Evolutionary conservation across 2,113 vertebrate species (phyloP), one percentile per base, ranked within the genome.

Genomic region (Ia io): DNA sequence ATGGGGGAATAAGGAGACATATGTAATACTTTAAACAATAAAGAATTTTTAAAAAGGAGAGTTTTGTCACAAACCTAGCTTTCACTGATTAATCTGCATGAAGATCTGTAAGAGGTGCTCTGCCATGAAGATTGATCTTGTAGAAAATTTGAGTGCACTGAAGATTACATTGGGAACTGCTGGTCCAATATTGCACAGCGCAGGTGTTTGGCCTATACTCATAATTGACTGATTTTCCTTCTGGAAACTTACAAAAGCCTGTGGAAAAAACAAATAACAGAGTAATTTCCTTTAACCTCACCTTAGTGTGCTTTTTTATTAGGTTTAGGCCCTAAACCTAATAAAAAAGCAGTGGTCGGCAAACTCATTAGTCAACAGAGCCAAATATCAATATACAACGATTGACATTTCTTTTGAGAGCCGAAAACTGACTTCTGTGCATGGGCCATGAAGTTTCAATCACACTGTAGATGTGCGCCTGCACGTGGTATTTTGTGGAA

Each of bases 151-250:
- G 44, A 88, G 44, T 47, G 22, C 22, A 47, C 40, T 35, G 30
- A 53, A 42, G 20, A 73, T 73, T 49, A 44, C 3, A 0, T 9
- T 86, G 65, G 51, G 71, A 47, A 37, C 35, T 18, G 12, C 13
- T 53, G 13, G 30, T 47, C 84, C 90, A 22, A 14, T n/a, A 25
- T 12, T 35, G 28, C 4, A 17, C 9, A 22, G 18, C 14, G 20
- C 25, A 13, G 8, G 13, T 16, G 16, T 37, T 91, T 49, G 53
- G 17, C 56, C n/a, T 53, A 2, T 83, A 67, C 17, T 28, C n/a
- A 49, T 73, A 73, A 78, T 20, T 59, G 40, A 90, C 74, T 76
- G 37, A 51, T 88, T 94, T 78, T 93, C 47, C 35, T 89, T 94
- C 73, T 85, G 51, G 53, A 79, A 49, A 1, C 3, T 71, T 80